Base-by-base conservation (phyloP, 2,113 vertebrate species). In the Antechinus stuartii region DNA sequence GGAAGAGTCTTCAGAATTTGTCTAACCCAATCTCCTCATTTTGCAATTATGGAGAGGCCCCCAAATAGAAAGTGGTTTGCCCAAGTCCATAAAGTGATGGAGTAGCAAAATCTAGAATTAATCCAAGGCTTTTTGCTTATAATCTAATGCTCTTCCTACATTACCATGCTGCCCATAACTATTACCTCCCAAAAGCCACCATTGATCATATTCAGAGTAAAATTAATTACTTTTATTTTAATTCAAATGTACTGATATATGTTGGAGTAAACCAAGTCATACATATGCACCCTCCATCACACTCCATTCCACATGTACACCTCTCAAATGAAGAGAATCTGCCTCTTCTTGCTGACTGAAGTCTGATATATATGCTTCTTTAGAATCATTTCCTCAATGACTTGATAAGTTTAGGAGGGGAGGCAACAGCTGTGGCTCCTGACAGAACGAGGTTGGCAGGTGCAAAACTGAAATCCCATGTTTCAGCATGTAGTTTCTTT, bases 361-460 rank as follows among this genome's bases (percentile, higher is more conserved):
- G 93, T 0, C 0, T 50, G 8, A 92, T 96, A 61, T 84, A 84
- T 89, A 90, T 96, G 93, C n/a, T 97, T 93, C 91, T 92, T 94
- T 97, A 89, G 30, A n/a, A 89, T 54, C 91, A 95, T 96, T 97
- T 96, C 55, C 91, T 94, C 49, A 96, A 52, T 12, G 7, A 27
- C 52, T 95, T 97, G 93, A 95, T 98, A 98, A 97, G 94, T 97
- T 97, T 94, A 96, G 96, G 97, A 95, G 95, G 95, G 94, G 96
- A 98, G 96, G 94, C 89, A 95, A 92, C 90, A 95, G 94, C 97
- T 97, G 89, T 95, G 92, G 95, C 95, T 96, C 93, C 96, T 96
- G 96, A 95, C 96, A 97, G 96, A 98, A 95, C 54, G 94, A 92
- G 94, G 93, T 1, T 96, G 97, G 97, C 97, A 98, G 98, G 96